Conservation (phyloP, 2,113 vertebrate genomes). For the Oncorhynchus kisutch region DNA sequence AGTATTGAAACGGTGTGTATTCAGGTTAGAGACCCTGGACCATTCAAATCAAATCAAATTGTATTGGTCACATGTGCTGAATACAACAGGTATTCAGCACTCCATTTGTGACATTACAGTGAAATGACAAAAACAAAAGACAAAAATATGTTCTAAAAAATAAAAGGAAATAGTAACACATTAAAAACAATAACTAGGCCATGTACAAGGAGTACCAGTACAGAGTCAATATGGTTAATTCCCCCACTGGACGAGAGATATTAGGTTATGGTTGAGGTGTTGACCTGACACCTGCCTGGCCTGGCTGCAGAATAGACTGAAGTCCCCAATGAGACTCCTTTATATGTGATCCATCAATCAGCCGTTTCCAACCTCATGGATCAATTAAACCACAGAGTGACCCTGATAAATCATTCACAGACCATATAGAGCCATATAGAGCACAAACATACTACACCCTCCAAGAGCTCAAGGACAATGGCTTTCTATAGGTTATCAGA, state of each 20-base stretch:
- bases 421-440: slow-evolving; percentile 22
- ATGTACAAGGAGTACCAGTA: no score
- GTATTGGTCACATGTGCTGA: no score
- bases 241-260: no score
- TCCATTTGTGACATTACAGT: no score
- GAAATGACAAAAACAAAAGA: no score
- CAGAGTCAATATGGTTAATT: no score
- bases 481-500: background rate
- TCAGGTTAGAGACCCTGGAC: background rate
- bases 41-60: no score
- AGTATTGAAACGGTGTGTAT: slow-evolving; percentile 9
- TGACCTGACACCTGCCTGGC: slow-evolving; percentile 23
- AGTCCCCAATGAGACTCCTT: background rate
- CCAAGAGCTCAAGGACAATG: slow-evolving; percentile 38
- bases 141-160: no score
- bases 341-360: slow-evolving; percentile 41
- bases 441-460: slow-evolving; percentile 24
- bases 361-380: slow-evolving; percentile 24
- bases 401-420: slow-evolving; percentile 57
- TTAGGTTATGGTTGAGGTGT: slow-evolving; percentile 7
- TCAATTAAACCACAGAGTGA: slow-evolving; percentile 44
- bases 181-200: no score
- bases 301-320: slow-evolving; percentile 32
- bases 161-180: no score
- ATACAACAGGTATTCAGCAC: no score